Evolutionary conservation across 2,888 invertebrate species (phyloP).

Genomic region (Asteroscopus sphinx): DNA sequence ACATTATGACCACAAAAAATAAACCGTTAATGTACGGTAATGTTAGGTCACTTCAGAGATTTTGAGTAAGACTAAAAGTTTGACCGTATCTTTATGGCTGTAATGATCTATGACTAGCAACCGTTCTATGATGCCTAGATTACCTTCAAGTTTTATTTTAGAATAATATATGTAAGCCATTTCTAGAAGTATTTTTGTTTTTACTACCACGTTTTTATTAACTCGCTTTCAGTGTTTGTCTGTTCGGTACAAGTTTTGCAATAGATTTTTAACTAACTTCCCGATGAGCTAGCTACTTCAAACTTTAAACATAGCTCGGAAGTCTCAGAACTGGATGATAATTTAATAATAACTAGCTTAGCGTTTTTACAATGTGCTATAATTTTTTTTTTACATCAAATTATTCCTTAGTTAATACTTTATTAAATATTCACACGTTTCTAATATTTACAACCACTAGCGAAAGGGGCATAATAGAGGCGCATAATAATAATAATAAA

Average conservation of each 20-base stretch:
- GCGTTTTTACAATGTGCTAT: too few species aligned
- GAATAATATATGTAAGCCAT: background rate
- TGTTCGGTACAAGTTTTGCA: too few species aligned
- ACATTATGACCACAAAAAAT: too few species aligned
- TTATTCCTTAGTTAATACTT: background rate
- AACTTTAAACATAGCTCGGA: too few species aligned
- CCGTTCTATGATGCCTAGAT: background rate
- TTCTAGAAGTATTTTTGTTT: background rate
- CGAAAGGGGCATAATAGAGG: constrained; percentile 7
- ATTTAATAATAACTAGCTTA: too few species aligned
- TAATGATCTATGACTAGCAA: background rate
- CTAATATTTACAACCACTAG: constrained; percentile 13
- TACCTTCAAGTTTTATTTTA: background rate
- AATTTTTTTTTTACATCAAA: background rate
- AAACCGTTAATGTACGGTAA: background rate
- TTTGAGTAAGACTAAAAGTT: constrained; percentile 4
- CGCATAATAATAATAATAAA: too few species aligned
- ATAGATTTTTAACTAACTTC: too few species aligned
- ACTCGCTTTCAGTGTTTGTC: too few species aligned
- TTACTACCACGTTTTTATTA: too few species aligned
- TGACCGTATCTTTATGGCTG: constrained; percentile 1
- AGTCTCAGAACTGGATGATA: too few species aligned
- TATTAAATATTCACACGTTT: background rate
- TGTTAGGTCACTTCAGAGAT: background rate
- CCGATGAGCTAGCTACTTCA: too few species aligned